These are phyloP conservation scores for Muricea muricata DNA, from an alignment of 92 coral and sea anemone species.

Conservation along the genomic window DNA sequence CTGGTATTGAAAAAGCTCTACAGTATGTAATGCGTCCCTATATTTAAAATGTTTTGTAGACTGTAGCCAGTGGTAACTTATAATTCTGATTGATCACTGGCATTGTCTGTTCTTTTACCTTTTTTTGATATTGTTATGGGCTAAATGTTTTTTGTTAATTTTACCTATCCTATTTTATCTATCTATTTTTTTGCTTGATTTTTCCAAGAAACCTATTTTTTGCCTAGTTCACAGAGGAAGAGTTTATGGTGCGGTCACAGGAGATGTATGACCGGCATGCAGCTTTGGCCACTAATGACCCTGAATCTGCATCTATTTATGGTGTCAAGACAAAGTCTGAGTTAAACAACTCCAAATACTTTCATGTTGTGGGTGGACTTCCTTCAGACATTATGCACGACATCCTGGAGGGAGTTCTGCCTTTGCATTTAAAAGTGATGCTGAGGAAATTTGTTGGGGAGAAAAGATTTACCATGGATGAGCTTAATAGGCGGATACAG, in stretches of 20 bases:
- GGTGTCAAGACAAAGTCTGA: conserved; percentile 59
- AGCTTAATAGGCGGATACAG: conserved; percentile 46
- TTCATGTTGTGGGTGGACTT: conserved; percentile 74
- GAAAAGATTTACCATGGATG: conserved; percentile 45
- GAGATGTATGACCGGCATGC: conserved; percentile 58
- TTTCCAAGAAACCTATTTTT: neutral
- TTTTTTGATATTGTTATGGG: no score
- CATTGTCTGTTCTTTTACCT: no score
- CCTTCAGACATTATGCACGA: conserved; percentile 76
- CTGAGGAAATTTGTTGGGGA: conserved; percentile 42
- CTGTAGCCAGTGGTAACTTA: no score
- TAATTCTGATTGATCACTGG: neutral
- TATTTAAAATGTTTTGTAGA: no score
- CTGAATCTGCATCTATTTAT: conserved; percentile 57
- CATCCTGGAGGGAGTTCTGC: conserved; percentile 68
- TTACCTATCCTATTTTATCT: no score
- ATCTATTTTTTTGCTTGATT: neutral
- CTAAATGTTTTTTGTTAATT: no score
- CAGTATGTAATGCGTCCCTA: no score
- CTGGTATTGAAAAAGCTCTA: no score
- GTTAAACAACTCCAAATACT: conserved; percentile 59
- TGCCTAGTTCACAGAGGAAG: conserved; percentile 70
- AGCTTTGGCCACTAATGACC: conserved; percentile 48
- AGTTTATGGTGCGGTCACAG: conserved; percentile 40
- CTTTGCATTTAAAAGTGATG: conserved; percentile 57